Base-by-base conservation (phyloP, 2,113 vertebrate species). In the Hydrolagus affinis region DNA sequence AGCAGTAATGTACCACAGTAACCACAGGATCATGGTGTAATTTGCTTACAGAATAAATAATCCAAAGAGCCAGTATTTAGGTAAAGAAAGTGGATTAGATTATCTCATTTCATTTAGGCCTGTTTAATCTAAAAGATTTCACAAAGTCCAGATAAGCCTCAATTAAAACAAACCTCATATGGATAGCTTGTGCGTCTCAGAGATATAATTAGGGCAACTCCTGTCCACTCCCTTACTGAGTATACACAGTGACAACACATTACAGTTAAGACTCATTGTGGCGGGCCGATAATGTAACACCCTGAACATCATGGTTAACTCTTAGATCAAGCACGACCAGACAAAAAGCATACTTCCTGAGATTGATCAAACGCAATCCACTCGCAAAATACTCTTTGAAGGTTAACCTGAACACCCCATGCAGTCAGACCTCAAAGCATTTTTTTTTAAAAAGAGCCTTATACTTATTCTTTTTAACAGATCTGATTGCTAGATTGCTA, bases 181-280 rank as follows among this genome's bases (percentile, higher is more conserved):
- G 77, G 57, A 83, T 44, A 44, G 44, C 44, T 44, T 44, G 44
- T 44, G 44, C 44, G 44, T 44, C 25, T 62, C 60, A 64, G 77
- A 15, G 60, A 30, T 83, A 66, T 66, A 83, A 83, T 83, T 83
- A 83, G 77, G 17, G 23, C 15, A 21, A 74, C 59, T 66, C 77
- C 77, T 83, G 59, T 28, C 23, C 15, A 30, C 25, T 83, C 60
- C 59, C n/a, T 25, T 62, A 80, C 76, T 80, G 23, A 11, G 60
- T 66, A 83, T 83, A 23, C 62, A 25, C 59, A 83, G 60, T 66
- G 25, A 66, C 14, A 83, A 62, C 23, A 66, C 25, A 11, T 66
- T 83, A 83, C 64, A 83, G 64, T 64, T 83, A 83, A 60, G 17
- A 8, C 1, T 30, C 8, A 60, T 8, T 30, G 23, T 28, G 60